A percentile compares a stretch with the other conserved stretches of the same genome.
Evolutionary conservation across 23 tunicate genomes (phyloP).

Genomic region (Diplosoma virens): DNA sequence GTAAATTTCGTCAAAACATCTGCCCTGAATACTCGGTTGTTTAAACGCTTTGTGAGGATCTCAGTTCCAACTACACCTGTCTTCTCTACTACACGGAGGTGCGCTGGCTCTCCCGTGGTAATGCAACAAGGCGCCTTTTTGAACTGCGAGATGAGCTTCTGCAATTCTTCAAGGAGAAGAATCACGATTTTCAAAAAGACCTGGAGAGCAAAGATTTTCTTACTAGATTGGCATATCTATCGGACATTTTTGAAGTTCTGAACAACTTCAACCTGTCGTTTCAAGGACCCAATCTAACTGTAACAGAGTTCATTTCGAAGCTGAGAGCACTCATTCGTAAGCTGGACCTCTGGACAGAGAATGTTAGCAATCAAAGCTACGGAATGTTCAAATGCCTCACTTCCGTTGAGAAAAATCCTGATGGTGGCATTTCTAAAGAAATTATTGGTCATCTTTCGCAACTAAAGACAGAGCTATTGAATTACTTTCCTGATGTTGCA

Average conservation of each 20-base stretch:
- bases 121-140: constrained; percentile 45
- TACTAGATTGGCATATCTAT: constrained; percentile 37
- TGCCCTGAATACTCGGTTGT: constrained; percentile 33
- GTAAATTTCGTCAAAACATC: too few relatives aligned
- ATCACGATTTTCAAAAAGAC: constrained; percentile 51
- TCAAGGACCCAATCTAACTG: constrained; percentile 42
- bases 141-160: constrained; percentile 56
- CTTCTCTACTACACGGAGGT: too few relatives aligned
- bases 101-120: too few relatives aligned
- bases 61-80: constrained; percentile 46
- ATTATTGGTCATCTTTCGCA: too few relatives aligned
- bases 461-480: too few relatives aligned
- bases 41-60: constrained; percentile 32
- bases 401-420: constrained; percentile 7
- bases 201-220: constrained; percentile 37
- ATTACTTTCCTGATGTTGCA: too few relatives aligned
- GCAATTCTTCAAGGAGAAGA: constrained; percentile 21
- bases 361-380: constrained; percentile 29
- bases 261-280: constrained; percentile 39
- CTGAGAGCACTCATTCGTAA: constrained; percentile 23
- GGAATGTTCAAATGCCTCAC: constrained; percentile 45
- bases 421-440: too few relatives aligned
- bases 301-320: constrained; percentile 12
- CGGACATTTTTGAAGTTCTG: constrained; percentile 47
- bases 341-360: constrained; percentile 53